phyloP scores from a whole-genome alignment of 2,797 vertebrate species.

The Crypturellus tataupa region DNA sequence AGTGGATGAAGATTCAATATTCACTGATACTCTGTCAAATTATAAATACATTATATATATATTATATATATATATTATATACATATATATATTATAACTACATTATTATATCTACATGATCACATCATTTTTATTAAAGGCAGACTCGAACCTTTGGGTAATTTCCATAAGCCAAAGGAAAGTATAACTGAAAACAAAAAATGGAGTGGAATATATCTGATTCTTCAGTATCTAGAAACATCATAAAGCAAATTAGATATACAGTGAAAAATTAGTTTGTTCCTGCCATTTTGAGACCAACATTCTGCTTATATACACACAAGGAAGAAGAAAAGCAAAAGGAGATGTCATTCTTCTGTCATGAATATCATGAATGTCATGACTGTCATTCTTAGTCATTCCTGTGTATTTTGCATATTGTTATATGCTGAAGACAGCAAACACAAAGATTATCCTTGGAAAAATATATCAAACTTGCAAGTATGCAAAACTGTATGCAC shows the following conservation, averaged over 20 bases:
- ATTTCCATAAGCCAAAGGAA: neutral
- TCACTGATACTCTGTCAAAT: neutral
- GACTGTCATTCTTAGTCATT: neutral
- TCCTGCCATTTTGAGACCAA: neutral
- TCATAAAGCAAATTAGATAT: neutral
- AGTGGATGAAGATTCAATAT: neutral
- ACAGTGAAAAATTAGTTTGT: neutral
- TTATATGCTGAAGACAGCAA: neutral
- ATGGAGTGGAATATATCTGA: neutral
- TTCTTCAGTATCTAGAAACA: neutral
- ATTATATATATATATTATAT: no score
- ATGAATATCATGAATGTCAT: no score
- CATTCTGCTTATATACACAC: neutral
- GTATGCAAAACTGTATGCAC: neutral
- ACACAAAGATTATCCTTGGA: neutral
- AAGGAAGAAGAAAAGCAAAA: neutral
- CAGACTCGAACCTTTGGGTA: neutral
- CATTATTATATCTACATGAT: neutral
- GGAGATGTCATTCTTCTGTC: no score
- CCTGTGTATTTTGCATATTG: neutral
- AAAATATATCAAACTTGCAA: neutral
- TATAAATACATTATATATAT: no score
- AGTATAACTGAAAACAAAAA: neutral
- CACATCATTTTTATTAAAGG: neutral
- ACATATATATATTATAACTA: no score